A percentile compares a stretch with the other conserved stretches of the same genome.
Evolutionary conservation across 2,113 vertebrate species (phyloP).

Genomic region (Tragulus kanchil): DNA sequence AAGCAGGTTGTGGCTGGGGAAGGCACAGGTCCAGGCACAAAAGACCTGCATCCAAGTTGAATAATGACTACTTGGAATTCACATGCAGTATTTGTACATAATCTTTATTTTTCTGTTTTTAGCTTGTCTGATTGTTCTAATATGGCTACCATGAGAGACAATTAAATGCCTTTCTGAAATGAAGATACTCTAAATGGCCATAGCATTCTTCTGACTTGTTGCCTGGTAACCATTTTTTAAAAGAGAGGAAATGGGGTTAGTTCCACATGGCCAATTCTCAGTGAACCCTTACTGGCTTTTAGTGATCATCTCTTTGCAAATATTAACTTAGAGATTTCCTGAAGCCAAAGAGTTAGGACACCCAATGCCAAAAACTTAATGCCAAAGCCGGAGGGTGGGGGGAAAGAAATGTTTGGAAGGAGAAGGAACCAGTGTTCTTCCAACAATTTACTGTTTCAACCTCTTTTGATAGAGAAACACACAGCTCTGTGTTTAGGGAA

Average conservation of each 20-base stretch:
- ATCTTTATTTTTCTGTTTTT: neutral
- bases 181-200: neutral
- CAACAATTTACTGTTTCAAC: conserved; percentile 49
- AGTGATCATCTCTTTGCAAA: conserved; percentile 65
- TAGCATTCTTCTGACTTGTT: conserved; percentile 26
- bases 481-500: neutral
- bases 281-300: conserved; percentile 66
- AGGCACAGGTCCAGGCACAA: neutral
- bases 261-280: conserved; percentile 61
- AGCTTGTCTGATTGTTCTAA: neutral
- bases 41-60: neutral
- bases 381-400: neutral
- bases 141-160: neutral
- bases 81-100: neutral
- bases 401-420: conserved; percentile 47
- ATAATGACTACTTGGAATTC: neutral
- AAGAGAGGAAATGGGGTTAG: conserved; percentile 65
- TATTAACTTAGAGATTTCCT: conserved; percentile 66
- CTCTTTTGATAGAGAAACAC: conserved; percentile 4
- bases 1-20: neutral
- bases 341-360: conserved; percentile 56
- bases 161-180: conserved; percentile 49
- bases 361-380: conserved; percentile 64
- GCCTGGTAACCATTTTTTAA: conserved; percentile 36
- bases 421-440: conserved; percentile 52